phyloP scores from a whole-genome alignment of 2,888 invertebrate species.

The Sipha maydis region DNA sequence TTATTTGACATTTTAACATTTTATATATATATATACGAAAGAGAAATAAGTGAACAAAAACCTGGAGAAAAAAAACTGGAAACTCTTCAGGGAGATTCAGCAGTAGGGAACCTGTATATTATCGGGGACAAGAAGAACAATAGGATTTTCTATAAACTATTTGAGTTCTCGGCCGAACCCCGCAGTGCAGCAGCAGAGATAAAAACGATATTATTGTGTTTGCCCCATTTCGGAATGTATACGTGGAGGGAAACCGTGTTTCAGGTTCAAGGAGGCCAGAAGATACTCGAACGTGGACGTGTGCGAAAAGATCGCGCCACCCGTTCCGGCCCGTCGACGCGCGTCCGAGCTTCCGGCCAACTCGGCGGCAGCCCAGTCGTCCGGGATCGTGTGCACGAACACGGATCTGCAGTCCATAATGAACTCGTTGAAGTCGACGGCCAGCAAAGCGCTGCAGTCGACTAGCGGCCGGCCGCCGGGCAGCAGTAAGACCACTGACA shows the following conservation, averaged over 20 bases:
- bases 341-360: slow-evolving; percentile 75
- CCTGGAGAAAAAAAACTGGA: too few species aligned
- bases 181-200: too few species aligned
- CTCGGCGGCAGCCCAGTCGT: slow-evolving; percentile 67
- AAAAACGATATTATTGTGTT: too few species aligned
- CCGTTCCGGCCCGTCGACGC: slow-evolving; percentile 69
- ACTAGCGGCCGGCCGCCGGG: slow-evolving; percentile 9
- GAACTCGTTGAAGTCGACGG: slow-evolving; percentile 81
- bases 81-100: too few species aligned
- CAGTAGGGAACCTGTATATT: too few species aligned
- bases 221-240: background rate
- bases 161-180: too few species aligned
- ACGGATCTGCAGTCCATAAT: slow-evolving; percentile 83
- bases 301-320: slow-evolving; percentile 67
- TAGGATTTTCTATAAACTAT: too few species aligned
- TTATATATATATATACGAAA: too few species aligned
- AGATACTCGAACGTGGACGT: slow-evolving; percentile 80
- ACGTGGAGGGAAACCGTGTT: too few species aligned
- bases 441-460: slow-evolving; percentile 73
- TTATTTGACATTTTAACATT: too few species aligned
- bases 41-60: too few species aligned
- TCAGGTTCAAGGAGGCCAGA: slow-evolving; percentile 67
- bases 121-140: too few species aligned
- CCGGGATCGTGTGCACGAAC: slow-evolving; percentile 83
- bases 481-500: slow-evolving; percentile 70